phyloP scores from a whole-genome alignment of 2,113 vertebrate genomes.

The Clupea harengus region DNA sequence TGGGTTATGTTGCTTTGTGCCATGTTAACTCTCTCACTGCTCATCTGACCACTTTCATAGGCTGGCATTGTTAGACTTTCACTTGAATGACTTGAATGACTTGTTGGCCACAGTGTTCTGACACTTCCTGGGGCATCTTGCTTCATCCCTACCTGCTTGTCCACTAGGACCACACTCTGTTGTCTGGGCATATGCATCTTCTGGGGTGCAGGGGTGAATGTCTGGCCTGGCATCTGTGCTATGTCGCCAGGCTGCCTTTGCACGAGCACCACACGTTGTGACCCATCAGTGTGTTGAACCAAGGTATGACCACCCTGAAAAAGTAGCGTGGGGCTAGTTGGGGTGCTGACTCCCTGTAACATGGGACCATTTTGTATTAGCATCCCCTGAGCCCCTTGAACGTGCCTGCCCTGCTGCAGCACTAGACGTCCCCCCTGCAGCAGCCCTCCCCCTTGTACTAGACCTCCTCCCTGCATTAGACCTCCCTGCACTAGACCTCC shows the following conservation, averaged over 20 bases:
- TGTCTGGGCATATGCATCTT: neutral
- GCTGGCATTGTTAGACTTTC: neutral
- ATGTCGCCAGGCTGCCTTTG: neutral
- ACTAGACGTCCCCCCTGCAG: neutral
- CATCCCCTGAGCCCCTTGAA: neutral
- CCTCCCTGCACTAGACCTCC: neutral
- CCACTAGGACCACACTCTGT: neutral
- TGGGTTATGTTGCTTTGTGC: neutral
- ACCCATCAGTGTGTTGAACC: neutral
- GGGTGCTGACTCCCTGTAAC: conserved; percentile 20
- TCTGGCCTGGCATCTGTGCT: neutral
- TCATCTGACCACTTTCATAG: neutral
- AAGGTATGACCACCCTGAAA: conserved; percentile 31
- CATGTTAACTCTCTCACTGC: neutral
- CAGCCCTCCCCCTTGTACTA: neutral
- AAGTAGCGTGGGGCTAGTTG: conserved; percentile 43
- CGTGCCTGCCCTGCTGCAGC: neutral
- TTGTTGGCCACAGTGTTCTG: neutral
- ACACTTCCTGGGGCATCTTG: neutral
- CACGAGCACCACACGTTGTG: neutral
- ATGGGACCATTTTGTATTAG: conserved; percentile 8
- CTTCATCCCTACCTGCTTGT: neutral
- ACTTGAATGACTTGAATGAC: neutral
- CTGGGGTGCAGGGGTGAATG: neutral
- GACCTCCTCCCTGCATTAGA: neutral